These are phyloP conservation scores for Mormyrops boulengeri DNA, from an alignment of 2,797 vertebrate species.

Conservation along the genomic window DNA sequence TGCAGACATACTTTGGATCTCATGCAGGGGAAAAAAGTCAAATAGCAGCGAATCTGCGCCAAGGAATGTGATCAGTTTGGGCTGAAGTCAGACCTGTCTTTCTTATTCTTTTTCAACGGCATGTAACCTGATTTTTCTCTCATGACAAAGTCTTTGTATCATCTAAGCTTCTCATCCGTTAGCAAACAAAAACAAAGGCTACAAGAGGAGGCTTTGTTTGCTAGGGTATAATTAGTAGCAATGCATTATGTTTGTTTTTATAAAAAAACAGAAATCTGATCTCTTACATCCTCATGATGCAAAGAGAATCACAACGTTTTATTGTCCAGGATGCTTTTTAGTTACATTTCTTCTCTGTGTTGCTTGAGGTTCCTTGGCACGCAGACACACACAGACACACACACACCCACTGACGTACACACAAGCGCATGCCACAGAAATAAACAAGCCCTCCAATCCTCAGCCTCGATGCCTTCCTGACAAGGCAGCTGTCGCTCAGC, in stretches of 20 bases:
- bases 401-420: not conserved
- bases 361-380: not conserved
- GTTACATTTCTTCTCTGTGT: not conserved
- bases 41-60: slow-evolving; percentile 32
- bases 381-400: not conserved
- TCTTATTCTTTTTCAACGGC: slow-evolving; percentile 40
- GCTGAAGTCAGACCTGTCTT: slow-evolving; percentile 41
- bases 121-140: slow-evolving; percentile 33
- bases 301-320: not conserved
- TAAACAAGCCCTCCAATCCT: slow-evolving; percentile 23
- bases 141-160: slow-evolving; percentile 36
- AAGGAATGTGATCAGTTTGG: slow-evolving; percentile 32
- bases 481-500: slow-evolving; percentile 33
- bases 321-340: not conserved
- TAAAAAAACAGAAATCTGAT: not conserved
- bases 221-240: not conserved
- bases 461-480: slow-evolving; percentile 12
- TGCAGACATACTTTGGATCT: slow-evolving; percentile 27
- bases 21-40: slow-evolving; percentile 35
- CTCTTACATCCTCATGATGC: not conserved
- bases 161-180: not conserved
- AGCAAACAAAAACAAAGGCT: not conserved
- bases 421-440: slow-evolving; percentile 13
- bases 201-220: not conserved
- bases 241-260: not conserved